Conservation (phyloP, 2,888 invertebrate species). For the Drosophila glabriapex region DNA sequence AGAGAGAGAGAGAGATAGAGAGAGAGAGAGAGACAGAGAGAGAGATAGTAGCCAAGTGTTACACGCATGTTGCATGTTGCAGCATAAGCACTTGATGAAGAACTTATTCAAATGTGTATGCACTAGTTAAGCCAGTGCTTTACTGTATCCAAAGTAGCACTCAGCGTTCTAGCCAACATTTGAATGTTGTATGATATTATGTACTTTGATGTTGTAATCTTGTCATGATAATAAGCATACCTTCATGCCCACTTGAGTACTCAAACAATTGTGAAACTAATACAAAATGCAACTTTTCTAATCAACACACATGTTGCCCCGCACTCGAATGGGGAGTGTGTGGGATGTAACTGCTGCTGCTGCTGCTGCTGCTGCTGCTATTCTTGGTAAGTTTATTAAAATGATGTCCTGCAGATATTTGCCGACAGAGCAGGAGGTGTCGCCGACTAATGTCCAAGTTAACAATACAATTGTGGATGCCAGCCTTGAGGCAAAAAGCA, state of each 20-base stretch:
- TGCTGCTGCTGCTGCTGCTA: neutral
- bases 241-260: slow-evolving; percentile 20
- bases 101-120: too few relatives aligned
- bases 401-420: slow-evolving; percentile 73
- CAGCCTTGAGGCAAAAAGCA: slow-evolving; percentile 7
- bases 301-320: slow-evolving; percentile 42
- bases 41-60: neutral
- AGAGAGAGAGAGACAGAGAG: neutral
- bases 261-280: slow-evolving; percentile 58
- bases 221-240: slow-evolving; percentile 22
- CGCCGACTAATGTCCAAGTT: slow-evolving; percentile 67
- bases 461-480: slow-evolving; percentile 40
- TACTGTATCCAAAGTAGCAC: neutral
- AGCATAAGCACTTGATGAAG: neutral
- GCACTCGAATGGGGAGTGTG: neutral
- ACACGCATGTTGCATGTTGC: neutral
- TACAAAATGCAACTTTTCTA: slow-evolving; percentile 68
- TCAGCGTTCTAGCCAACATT: slow-evolving; percentile 7
- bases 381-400: slow-evolving; percentile 66
- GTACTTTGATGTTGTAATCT: slow-evolving; percentile 19
- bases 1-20: neutral
- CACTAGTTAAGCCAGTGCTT: neutral
- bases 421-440: slow-evolving; percentile 56
- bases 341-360: neutral
- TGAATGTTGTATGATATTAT: slow-evolving; percentile 3